phyloP scores from a whole-genome alignment of 1,140 invertebrate species.

The Brachystomella parvula region DNA sequence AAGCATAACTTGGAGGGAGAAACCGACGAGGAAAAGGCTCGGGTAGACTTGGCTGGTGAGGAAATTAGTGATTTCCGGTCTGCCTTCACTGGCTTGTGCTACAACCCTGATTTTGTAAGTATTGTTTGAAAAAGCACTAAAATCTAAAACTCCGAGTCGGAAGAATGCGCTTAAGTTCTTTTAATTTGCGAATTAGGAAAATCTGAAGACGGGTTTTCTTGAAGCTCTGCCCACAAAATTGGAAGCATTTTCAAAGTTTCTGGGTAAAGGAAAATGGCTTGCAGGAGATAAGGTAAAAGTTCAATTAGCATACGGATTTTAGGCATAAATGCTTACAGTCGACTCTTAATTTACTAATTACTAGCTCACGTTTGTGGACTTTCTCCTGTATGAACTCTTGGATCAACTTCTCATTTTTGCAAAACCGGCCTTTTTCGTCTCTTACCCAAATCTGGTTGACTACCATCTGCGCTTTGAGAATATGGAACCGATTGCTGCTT shows the following conservation, averaged over 20 bases:
- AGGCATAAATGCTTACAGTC: background rate
- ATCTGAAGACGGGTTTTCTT: conserved; percentile 42
- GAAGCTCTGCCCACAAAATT: conserved; percentile 41
- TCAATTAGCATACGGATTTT: background rate
- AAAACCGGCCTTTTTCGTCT: conserved; percentile 42
- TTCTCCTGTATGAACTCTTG: conserved; percentile 48
- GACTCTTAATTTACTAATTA: too few species aligned
- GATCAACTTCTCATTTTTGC: conserved; percentile 44
- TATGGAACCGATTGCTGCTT: conserved; percentile 42
- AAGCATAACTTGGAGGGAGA: conserved; percentile 45
- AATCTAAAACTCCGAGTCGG: too few species aligned
- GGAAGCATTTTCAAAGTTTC: conserved; percentile 43
- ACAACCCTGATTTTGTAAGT: conserved; percentile 46
- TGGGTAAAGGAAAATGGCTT: conserved; percentile 45
- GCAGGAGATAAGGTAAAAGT: conserved; percentile 45
- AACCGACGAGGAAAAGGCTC: conserved; percentile 43
- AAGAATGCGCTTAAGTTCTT: conserved; percentile 8
- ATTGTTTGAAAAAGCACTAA: too few species aligned
- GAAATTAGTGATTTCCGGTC: conserved; percentile 46
- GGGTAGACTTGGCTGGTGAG: conserved; percentile 46
- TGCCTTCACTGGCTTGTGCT: conserved; percentile 43
- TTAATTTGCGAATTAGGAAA: conserved; percentile 40
- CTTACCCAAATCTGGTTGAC: conserved; percentile 44
- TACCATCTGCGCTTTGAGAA: conserved; percentile 43
- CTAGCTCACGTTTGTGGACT: conserved; percentile 48